Conservation (phyloP, 2,888 invertebrate species). For the Lycocerus yunnanus region DNA sequence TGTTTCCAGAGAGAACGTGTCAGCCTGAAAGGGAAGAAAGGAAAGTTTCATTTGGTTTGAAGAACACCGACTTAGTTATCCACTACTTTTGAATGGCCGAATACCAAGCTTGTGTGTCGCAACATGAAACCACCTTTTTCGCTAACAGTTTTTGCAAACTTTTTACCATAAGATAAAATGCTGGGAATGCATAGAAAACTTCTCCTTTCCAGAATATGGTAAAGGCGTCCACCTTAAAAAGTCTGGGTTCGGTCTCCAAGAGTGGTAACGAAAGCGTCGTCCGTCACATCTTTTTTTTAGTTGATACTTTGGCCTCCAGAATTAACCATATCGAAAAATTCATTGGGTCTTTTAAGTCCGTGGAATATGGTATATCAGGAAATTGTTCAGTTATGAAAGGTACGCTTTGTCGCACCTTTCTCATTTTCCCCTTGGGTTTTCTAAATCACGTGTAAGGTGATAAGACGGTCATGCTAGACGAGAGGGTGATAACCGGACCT, state of each 20-base stretch:
- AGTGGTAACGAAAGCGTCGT: slow-evolving; percentile 9
- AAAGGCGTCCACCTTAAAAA: slow-evolving; percentile 16
- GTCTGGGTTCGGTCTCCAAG: slow-evolving; percentile 17
- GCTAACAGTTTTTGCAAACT: slow-evolving; percentile 39
- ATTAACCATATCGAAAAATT: too few relatives aligned
- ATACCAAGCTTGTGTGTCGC: slow-evolving; percentile 40
- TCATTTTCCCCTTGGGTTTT: too few relatives aligned
- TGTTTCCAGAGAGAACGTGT: slow-evolving; percentile 13
- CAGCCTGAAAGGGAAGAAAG: slow-evolving; percentile 10
- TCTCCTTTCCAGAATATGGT: slow-evolving; percentile 12
- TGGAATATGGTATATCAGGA: too few relatives aligned
- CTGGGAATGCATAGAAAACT: slow-evolving; percentile 39
- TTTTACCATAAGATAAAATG: slow-evolving; percentile 37
- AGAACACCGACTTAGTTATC: neutral
- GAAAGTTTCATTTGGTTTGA: neutral
- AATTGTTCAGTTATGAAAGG: too few relatives aligned
- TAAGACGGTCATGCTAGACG: too few relatives aligned
- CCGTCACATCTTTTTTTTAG: too few relatives aligned
- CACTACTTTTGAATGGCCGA: slow-evolving; percentile 33
- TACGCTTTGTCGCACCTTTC: too few relatives aligned
- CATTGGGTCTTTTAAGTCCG: too few relatives aligned
- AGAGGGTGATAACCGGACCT: too few relatives aligned
- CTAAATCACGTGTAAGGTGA: too few relatives aligned
- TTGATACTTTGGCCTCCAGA: too few relatives aligned
- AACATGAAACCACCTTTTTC: slow-evolving; percentile 42